Conservation (phyloP, 2,113 vertebrate genomes). For the Epinephelus fuscoguttatus region DNA sequence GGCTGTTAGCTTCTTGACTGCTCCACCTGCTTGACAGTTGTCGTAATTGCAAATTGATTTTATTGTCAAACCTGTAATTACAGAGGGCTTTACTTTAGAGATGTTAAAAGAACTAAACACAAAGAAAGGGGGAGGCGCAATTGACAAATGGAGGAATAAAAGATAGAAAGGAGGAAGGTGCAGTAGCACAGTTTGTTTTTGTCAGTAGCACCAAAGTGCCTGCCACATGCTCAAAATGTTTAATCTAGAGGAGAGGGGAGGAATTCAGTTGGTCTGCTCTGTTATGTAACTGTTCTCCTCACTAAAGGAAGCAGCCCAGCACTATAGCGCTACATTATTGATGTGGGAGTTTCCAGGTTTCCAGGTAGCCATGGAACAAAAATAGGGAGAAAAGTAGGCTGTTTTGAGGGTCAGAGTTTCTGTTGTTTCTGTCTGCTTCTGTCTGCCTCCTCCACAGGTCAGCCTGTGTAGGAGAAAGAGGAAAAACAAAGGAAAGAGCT, state of each 20-base stretch:
- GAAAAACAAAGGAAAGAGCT: conserved; percentile 20
- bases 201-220: conserved; percentile 27
- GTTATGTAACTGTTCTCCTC: conserved; percentile 75
- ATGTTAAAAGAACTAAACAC: conserved; percentile 40
- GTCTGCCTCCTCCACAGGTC: conserved; percentile 48
- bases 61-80: conserved; percentile 69
- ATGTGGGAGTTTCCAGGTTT: conserved; percentile 80
- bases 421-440: conserved; percentile 60
- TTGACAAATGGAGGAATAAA: conserved; percentile 18
- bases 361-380: conserved; percentile 64
- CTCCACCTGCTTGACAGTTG: conserved; percentile 60
- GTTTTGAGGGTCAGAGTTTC: conserved; percentile 60
- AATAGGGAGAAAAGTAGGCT: conserved; percentile 43
- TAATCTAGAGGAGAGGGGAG: conserved; percentile 43
- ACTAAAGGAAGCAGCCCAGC: conserved; percentile 45
- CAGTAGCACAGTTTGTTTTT: conserved; percentile 34
- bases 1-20: conserved; percentile 45
- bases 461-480: conserved; percentile 33
- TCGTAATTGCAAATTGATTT: conserved; percentile 78
- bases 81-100: conserved; percentile 46
- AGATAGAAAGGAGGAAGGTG: conserved; percentile 21
- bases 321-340: conserved; percentile 74
- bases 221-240: conserved; percentile 42
- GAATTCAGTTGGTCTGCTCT: conserved; percentile 45
- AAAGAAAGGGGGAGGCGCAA: neutral